These are phyloP conservation scores for Tribolium freemani DNA, from an alignment of 2,888 invertebrate species.

Conservation along the genomic window DNA sequence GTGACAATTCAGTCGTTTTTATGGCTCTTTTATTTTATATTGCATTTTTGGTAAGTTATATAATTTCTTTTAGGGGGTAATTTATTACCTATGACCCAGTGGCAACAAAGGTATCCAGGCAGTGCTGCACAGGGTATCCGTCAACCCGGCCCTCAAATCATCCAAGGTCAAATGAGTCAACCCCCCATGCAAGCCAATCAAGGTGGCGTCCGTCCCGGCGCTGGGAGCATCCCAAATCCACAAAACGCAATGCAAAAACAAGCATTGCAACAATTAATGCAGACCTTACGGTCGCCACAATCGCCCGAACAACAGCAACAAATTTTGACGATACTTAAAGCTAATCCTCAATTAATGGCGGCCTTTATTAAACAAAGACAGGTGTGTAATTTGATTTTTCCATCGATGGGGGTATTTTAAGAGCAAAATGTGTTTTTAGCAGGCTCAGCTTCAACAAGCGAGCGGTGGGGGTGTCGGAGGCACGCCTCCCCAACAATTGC, in stretches of 20 bases:
- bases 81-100: conserved; percentile 72
- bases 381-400: conserved; percentile 62
- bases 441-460: conserved; percentile 61
- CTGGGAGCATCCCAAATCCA: conserved; percentile 49
- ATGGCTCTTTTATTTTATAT: neutral
- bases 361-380: conserved; percentile 93
- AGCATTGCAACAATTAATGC: conserved; percentile 88
- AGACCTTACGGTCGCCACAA: conserved; percentile 90
- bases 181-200: conserved; percentile 59
- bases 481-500: conserved; percentile 71
- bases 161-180: conserved; percentile 59
- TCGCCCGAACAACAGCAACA: conserved; percentile 94
- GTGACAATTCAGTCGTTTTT: neutral
- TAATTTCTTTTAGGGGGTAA: conserved; percentile 66
- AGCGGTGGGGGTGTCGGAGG: conserved; percentile 60
- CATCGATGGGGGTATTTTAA: neutral
- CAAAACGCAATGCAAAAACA: conserved; percentile 71
- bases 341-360: conserved; percentile 95
- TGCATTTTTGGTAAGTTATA: neutral
- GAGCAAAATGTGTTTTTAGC: conserved; percentile 47
- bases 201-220: conserved; percentile 63
- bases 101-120: conserved; percentile 70
- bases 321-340: conserved; percentile 89
- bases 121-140: conserved; percentile 68
- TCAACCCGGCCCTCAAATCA: conserved; percentile 69